Evolutionary conservation across 2,888 invertebrate species (phyloP).

Genomic region (Idaea straminata): DNA sequence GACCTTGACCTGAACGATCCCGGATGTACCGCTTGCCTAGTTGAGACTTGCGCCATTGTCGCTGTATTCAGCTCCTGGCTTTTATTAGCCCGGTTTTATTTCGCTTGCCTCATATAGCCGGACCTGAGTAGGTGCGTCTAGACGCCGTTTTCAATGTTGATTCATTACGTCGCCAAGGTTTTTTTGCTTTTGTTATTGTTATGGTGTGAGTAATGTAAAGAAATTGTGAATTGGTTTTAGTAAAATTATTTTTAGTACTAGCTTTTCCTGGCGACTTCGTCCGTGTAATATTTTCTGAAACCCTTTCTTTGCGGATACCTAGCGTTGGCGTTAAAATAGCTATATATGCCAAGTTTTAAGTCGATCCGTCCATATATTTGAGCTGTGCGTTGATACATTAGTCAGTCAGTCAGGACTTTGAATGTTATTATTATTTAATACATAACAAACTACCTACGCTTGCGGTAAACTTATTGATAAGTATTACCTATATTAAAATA

Average conservation of each 20-base stretch:
- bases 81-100: constrained; percentile 68
- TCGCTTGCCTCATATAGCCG: constrained; percentile 36
- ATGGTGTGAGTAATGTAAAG: background rate
- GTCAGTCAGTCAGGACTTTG: too few relatives aligned
- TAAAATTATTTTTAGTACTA: constrained; percentile 7
- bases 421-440: too few relatives aligned
- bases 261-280: too few relatives aligned
- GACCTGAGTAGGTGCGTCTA: constrained; percentile 39
- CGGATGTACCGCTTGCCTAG: constrained; percentile 71
- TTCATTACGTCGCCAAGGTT: constrained; percentile 24
- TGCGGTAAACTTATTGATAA: too few relatives aligned
- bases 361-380: too few relatives aligned
- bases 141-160: constrained; percentile 33
- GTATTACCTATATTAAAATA: too few relatives aligned
- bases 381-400: too few relatives aligned
- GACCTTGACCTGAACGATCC: constrained; percentile 83
- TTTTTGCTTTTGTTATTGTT: constrained; percentile 5
- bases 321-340: too few relatives aligned
- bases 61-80: constrained; percentile 61
- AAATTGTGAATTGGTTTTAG: constrained; percentile 2
- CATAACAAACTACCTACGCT: too few relatives aligned
- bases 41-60: constrained; percentile 72
- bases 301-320: background rate
- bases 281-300: constrained; percentile 9
- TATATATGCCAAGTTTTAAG: too few relatives aligned